phyloP scores from a whole-genome alignment of 2,888 invertebrate species.

The Metellina segmentata region DNA sequence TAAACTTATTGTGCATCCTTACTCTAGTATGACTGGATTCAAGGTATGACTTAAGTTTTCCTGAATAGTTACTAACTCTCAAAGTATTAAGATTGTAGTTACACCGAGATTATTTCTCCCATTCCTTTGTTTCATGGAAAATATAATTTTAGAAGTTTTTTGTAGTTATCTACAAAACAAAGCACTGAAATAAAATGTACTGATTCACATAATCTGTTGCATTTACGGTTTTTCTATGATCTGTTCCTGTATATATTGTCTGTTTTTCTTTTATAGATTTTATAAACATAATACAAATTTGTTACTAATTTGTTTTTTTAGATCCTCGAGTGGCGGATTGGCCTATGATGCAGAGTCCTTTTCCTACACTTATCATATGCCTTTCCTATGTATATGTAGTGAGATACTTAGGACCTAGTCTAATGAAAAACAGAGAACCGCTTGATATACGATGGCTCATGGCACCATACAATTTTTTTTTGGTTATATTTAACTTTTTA shows the following conservation, averaged over 20 bases:
- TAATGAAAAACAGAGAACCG: slow-evolving; percentile 95
- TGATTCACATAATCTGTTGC: no score
- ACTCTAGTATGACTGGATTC: no score
- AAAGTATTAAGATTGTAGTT: no score
- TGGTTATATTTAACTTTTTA: slow-evolving; percentile 86
- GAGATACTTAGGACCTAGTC: slow-evolving; percentile 87
- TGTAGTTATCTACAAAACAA: no score
- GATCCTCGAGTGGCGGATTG: slow-evolving; percentile 78
- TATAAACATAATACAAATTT: not conserved
- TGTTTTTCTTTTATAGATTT: not conserved
- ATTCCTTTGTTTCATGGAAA: no score
- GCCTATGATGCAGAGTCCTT: slow-evolving; percentile 78
- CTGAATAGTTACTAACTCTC: no score
- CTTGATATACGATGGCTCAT: slow-evolving; percentile 90
- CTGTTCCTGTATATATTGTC: not conserved
- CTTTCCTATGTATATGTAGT: slow-evolving; percentile 78
- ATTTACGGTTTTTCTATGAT: no score
- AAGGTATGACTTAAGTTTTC: no score
- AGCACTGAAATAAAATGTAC: no score
- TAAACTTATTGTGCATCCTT: no score
- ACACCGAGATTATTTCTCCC: no score
- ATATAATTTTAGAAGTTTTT: no score
- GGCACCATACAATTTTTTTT: slow-evolving; percentile 92
- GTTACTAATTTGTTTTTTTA: slow-evolving; percentile 41
- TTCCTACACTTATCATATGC: slow-evolving; percentile 78